A percentile compares a stretch with the other conserved stretches of the same genome.
Evolutionary conservation across 2,797 vertebrate genomes (phyloP).

Genomic region (Mionectes olivaceus): DNA sequence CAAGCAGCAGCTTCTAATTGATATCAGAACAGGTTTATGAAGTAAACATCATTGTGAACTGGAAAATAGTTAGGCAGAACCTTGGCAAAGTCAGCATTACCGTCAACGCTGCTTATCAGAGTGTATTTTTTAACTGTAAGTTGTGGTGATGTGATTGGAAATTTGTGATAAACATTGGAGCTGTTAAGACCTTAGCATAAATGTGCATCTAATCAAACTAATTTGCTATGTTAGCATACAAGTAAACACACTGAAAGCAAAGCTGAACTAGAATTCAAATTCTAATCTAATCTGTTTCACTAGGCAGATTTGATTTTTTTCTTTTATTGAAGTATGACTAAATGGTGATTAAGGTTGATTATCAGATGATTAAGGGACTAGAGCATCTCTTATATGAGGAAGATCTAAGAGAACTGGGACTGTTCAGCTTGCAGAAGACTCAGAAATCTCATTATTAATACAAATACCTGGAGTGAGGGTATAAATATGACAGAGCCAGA

Average conservation of each 20-base stretch:
- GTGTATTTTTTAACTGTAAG: not conserved
- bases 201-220: not conserved
- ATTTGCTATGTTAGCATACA: not conserved
- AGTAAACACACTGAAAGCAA: not conserved
- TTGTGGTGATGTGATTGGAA: not conserved
- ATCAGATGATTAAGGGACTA: not conserved
- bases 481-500: not conserved
- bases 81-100: not conserved
- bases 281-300: not conserved
- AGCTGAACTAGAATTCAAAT: not conserved
- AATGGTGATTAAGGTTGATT: slow-evolving; percentile 8
- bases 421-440: not conserved
- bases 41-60: not conserved
- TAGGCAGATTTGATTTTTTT: not conserved
- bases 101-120: not conserved
- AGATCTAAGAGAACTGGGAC: not conserved
- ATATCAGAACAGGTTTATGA: not conserved
- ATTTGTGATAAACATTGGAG: not conserved
- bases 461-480: not conserved
- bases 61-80: not conserved
- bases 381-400: not conserved
- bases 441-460: not conserved
- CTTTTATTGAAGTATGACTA: not conserved
- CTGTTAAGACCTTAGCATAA: not conserved
- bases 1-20: not conserved